These are phyloP conservation scores for Tuberolachnus salignus DNA, from an alignment of 2,888 invertebrate genomes.

Conservation along the genomic window DNA sequence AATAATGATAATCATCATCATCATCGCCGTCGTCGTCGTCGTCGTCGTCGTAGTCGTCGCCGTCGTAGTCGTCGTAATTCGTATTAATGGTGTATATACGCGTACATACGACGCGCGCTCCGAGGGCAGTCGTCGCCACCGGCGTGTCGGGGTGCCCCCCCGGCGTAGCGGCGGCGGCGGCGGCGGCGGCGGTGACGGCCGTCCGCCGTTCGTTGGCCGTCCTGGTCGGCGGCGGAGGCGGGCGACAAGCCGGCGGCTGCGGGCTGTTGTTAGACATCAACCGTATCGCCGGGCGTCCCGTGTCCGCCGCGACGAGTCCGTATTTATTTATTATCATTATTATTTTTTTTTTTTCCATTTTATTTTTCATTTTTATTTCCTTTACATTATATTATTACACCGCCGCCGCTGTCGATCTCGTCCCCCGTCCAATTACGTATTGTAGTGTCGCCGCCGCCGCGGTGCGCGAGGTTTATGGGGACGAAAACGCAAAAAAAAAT, in stretches of 20 bases:
- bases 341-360: not conserved
- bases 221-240: slow-evolving; percentile 21
- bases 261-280: too few species aligned
- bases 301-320: not conserved
- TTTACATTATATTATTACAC: too few species aligned
- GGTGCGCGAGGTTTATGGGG: not conserved
- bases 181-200: slow-evolving; percentile 4
- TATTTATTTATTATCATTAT: not conserved
- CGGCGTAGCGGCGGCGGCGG: not conserved
- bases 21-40: slow-evolving; percentile 10
- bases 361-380: too few species aligned
- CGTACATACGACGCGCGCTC: too few species aligned
- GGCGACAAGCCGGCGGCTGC: not conserved
- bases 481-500: too few species aligned
- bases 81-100: too few species aligned
- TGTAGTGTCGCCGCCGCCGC: slow-evolving; percentile 4
- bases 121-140: too few species aligned
- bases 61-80: too few species aligned
- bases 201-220: not conserved
- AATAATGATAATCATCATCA: slow-evolving; percentile 37
- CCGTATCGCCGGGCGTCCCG: too few species aligned
- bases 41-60: too few species aligned
- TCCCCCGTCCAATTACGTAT: slow-evolving; percentile 25
- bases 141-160: not conserved
- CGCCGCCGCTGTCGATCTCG: too few species aligned